Conservation (phyloP, 2,888 invertebrate genomes). For the Amphiduros pacificus region DNA sequence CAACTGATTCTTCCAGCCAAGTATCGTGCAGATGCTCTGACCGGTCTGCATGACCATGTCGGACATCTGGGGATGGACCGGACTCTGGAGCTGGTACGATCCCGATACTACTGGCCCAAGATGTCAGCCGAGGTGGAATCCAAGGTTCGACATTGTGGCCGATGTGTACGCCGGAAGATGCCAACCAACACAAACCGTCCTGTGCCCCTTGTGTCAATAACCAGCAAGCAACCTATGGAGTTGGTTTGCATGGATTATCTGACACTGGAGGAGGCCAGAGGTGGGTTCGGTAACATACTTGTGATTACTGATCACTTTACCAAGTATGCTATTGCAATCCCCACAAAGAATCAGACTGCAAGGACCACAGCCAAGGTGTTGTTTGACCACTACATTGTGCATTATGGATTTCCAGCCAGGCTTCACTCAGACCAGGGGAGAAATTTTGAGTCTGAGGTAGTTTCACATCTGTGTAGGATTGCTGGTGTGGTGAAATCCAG, state of each 20-base stretch:
- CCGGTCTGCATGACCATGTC: background rate
- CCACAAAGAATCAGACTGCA: conserved; percentile 24
- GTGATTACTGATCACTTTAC: conserved; percentile 30
- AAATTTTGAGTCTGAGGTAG: conserved; percentile 2
- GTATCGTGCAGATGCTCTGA: background rate
- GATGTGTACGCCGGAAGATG: too few species aligned
- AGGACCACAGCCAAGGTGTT: conserved; percentile 26
- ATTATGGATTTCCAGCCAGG: conserved; percentile 22
- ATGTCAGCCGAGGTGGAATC: background rate
- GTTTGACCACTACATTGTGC: conserved; percentile 19
- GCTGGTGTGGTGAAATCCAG: background rate
- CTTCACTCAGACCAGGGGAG: conserved; percentile 9
- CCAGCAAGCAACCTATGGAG: conserved; percentile 20
- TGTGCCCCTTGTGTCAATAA: conserved; percentile 13
- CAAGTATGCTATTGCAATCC: conserved; percentile 22
- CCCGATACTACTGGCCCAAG: background rate
- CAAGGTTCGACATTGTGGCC: too few species aligned
- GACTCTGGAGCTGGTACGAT: background rate
- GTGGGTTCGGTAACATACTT: conserved; percentile 21
- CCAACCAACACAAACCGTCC: too few species aligned
- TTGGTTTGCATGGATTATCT: conserved; percentile 26
- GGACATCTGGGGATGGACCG: background rate
- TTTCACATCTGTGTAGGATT: background rate
- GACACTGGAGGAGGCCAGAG: conserved; percentile 19
- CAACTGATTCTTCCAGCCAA: background rate